Evolutionary conservation across 2,888 invertebrate genomes (phyloP), one percentile per base, ranked within the genome.

Genomic region (Pachydiplax longipennis): DNA sequence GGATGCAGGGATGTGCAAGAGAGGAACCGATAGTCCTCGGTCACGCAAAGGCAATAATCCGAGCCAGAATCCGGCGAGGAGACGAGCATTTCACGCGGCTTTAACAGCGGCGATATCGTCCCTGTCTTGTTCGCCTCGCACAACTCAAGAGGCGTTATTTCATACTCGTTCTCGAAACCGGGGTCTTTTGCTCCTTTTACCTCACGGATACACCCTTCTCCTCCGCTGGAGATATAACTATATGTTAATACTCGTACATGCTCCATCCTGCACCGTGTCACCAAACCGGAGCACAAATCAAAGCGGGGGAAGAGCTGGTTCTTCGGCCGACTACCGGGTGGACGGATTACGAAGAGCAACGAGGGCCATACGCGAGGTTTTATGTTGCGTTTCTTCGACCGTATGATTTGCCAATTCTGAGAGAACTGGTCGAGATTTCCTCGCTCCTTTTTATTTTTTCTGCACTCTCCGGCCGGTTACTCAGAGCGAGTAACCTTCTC

Each of bases 41-140:
- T 87, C 87, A 87, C 87, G 87, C 87, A 48, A 87, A 61, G 87
- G 61, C 37, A 58, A 87, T 87, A 87, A 61, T 87, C 87, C 87
- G 61, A 65, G 58, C 37, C 3, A 31, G 87, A 65, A 87, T 37
- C 37, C 58, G 58, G 31, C 37, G 37, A n/a, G 58, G 83, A 53
- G 53, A 61, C 87, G 65, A 35, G n/a, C 61, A 37, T 65, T 61
- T 65, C 61, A 87, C 87, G 61, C 61, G 35, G 73, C 73, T 73
- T 73, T 31, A 73, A 73, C 73, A 73, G 73, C 73, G 25, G 31
- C 73, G 73, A 73, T 73, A 73, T 73, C 73, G n/a, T 73, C 73
- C 12, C 31, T 73, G 31, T 73, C 73, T 73, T n/a, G 73, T 73
- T 31, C 73, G 31, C 31, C 31, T 73, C 73, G 73, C 25, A 31